phyloP scores from a whole-genome alignment of 2,797 vertebrate species.

The Gambusia yucatana region DNA sequence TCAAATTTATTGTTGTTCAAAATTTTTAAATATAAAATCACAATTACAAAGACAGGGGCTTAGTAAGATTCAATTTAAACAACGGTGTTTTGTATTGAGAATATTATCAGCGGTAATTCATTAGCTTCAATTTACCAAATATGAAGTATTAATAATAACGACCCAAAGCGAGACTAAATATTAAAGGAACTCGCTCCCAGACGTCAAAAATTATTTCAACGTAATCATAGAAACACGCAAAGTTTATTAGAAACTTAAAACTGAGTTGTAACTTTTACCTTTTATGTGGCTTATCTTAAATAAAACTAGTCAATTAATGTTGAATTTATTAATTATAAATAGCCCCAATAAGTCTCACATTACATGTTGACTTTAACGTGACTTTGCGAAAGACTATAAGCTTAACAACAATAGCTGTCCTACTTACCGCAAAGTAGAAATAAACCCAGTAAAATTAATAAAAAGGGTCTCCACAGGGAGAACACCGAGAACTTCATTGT shows the following conservation, averaged over 20 bases:
- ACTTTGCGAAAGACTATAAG: neutral
- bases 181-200: neutral
- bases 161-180: neutral
- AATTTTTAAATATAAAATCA: neutral
- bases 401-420: neutral
- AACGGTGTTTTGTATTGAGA: neutral
- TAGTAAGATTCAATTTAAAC: neutral
- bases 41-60: neutral
- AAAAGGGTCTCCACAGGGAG: conserved; percentile 21
- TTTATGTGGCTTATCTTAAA: neutral
- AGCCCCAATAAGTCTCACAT: neutral
- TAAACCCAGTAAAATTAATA: conserved; percentile 55
- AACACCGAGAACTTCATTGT: conserved; percentile 54
- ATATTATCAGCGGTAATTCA: neutral
- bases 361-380: neutral
- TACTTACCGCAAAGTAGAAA: conserved; percentile 68
- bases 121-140: neutral
- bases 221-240: neutral
- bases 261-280: neutral
- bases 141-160: neutral
- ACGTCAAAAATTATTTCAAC: neutral
- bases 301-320: neutral
- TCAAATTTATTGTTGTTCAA: neutral
- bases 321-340: neutral
- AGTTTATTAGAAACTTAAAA: neutral